These are phyloP conservation scores for Corythornis vintsioides DNA, from an alignment of 2,113 vertebrate species.

Conservation along the genomic window DNA sequence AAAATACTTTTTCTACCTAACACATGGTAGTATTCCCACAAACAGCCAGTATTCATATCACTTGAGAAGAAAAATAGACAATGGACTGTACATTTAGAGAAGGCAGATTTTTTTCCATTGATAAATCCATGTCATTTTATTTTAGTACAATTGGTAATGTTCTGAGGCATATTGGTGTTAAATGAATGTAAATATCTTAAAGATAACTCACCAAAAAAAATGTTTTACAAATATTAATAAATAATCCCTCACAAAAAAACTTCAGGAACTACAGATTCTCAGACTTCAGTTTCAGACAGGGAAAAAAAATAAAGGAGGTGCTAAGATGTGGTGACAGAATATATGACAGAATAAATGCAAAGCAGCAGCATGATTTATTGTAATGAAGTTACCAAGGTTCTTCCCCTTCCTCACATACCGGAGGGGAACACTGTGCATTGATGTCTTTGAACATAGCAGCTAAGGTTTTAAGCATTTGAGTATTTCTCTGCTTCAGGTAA, in stretches of 20 bases:
- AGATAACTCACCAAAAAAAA: background rate
- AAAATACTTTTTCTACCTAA: background rate
- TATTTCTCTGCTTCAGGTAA: background rate
- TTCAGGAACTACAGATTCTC: background rate
- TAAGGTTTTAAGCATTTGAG: background rate
- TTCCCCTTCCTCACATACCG: background rate
- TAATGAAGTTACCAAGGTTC: background rate
- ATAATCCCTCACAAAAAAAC: background rate
- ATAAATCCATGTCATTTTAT: background rate
- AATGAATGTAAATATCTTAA: background rate
- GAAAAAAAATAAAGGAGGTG: background rate
- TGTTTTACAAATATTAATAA: background rate
- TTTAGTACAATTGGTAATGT: background rate
- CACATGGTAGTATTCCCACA: background rate
- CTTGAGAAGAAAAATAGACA: background rate
- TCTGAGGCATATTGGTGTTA: background rate
- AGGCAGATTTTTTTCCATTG: background rate
- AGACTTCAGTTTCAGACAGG: background rate
- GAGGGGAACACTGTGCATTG: background rate
- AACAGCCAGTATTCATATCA: background rate
- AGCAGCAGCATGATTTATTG: background rate
- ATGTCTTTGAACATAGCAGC: background rate
- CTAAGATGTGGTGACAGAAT: too few relatives aligned
- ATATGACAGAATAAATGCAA: background rate
- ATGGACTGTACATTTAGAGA: background rate